These are phyloP conservation scores for Leptodirus hochenwartii DNA, from an alignment of 2,888 invertebrate species.

Conservation along the genomic window DNA sequence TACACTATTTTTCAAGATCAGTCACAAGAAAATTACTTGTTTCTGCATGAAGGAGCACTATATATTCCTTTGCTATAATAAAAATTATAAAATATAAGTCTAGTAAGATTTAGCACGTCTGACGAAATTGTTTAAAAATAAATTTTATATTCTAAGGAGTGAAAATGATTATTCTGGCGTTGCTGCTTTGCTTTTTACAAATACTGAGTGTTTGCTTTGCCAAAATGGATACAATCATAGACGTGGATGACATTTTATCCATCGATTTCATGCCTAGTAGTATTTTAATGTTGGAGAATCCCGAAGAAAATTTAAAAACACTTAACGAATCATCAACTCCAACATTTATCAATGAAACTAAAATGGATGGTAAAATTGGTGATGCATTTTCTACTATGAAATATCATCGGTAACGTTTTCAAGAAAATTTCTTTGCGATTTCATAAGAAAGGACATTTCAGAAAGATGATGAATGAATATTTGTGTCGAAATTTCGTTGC, in stretches of 20 bases:
- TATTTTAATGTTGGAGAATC: conserved; percentile 32
- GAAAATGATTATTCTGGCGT: too few species aligned
- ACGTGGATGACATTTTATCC: conserved; percentile 48
- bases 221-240: conserved; percentile 14
- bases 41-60: too few species aligned
- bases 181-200: too few species aligned
- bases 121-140: too few species aligned
- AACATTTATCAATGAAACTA: conserved; percentile 8
- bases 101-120: too few species aligned
- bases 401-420: conserved; percentile 60
- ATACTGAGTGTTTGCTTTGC: too few species aligned
- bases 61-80: too few species aligned
- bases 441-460: conserved; percentile 21
- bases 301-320: conserved; percentile 16
- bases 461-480: conserved; percentile 63
- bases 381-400: conserved; percentile 44
- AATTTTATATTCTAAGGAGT: too few species aligned
- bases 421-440: conserved; percentile 6
- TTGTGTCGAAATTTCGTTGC: conserved; percentile 56
- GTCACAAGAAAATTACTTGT: too few species aligned
- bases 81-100: too few species aligned
- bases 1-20: too few species aligned
- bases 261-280: conserved; percentile 51
- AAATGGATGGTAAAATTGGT: conserved; percentile 36
- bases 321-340: conserved; percentile 7